Evolutionary conservation across 2,888 invertebrate species (phyloP).

Genomic region (Polia nebulosa): DNA sequence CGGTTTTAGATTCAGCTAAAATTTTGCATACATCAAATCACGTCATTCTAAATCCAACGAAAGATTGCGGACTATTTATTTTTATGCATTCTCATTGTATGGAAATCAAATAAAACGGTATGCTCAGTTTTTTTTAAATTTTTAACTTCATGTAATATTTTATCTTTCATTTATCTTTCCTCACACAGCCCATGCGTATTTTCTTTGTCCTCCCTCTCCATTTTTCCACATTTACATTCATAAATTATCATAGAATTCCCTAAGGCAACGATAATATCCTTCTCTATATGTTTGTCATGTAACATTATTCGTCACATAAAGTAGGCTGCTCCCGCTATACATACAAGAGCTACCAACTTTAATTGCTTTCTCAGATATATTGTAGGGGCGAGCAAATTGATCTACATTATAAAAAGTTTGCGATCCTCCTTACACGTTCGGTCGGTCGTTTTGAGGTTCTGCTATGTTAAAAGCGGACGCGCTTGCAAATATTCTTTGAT

Average conservation of each 20-base stretch:
- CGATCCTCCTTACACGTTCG: constrained; percentile 44
- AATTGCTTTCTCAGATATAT: constrained; percentile 61
- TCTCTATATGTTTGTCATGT: constrained; percentile 14
- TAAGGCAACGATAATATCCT: neutral
- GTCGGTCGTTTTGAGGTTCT: constrained; percentile 27
- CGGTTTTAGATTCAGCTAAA: too few species aligned
- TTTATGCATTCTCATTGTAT: too few species aligned
- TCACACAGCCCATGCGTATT: too few species aligned
- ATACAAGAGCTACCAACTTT: constrained; percentile 55
- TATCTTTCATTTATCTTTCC: too few species aligned
- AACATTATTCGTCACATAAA: constrained; percentile 14
- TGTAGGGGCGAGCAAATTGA: constrained; percentile 59
- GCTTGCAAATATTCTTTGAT: neutral
- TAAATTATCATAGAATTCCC: neutral
- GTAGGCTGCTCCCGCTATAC: constrained; percentile 20
- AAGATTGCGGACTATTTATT: too few species aligned
- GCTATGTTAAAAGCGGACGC: constrained; percentile 19
- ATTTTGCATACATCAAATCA: too few species aligned
- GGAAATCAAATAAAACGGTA: too few species aligned
- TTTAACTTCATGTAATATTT: too few species aligned
- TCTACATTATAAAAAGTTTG: constrained; percentile 61
- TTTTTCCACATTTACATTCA: too few species aligned
- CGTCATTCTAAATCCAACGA: too few species aligned
- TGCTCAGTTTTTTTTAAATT: too few species aligned
- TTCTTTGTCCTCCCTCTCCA: too few species aligned